Evolutionary conservation across 2,113 vertebrate genomes (phyloP), one percentile per base, ranked within the genome.

Genomic region (Cryptotis parvus): DNA sequence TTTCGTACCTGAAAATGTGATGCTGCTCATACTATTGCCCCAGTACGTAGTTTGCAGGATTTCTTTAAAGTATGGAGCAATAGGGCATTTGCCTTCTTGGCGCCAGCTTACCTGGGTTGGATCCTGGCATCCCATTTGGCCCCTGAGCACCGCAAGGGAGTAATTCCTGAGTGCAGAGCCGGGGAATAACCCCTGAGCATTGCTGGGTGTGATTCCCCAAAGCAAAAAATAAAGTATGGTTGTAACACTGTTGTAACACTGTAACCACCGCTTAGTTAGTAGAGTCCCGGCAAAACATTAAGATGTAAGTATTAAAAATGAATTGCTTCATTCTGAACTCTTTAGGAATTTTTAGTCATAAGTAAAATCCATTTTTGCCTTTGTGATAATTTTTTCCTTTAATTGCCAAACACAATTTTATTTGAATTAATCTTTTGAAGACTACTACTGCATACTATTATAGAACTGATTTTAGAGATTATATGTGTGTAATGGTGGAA

Each of bases 351-450:
- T 70, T 65, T 72, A 93, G 9, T 68, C 22, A 26, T 61, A 63
- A 79, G 16, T 66, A 65, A 75, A 6, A 8, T 2, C 12, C 41
- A 41, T 35, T 61, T 86, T 75, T 41, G 18, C 43, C 24, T 5
- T n/a, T 69, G 24, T 45, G 45, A 22, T 16, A 9, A 69, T 39
- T 45, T 72, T 58, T 69, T 31, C 37, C 20, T 87, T 3, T 43
- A 66, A 8, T 72, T 86, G 12, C 10, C 37, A 63, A 84, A 58
- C 29, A 84, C 63, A 87, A 31, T 66, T 63, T 1, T 77, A 75
- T 52, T 4, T 68, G 61, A 88, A 49, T 88, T 82, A 78, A 81
- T 39, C 33, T 15, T 82, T 70, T 84, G n/a, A 68, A 83, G 35
- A 10, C 11, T 75, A 70, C n/a, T 73, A 18, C 31, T 8, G 61